Percentiles rank a stretch among this genome's conserved stretches.
phyloP scores from a whole-genome alignment of 2,113 vertebrate genomes.

The Dipodomys merriami region DNA sequence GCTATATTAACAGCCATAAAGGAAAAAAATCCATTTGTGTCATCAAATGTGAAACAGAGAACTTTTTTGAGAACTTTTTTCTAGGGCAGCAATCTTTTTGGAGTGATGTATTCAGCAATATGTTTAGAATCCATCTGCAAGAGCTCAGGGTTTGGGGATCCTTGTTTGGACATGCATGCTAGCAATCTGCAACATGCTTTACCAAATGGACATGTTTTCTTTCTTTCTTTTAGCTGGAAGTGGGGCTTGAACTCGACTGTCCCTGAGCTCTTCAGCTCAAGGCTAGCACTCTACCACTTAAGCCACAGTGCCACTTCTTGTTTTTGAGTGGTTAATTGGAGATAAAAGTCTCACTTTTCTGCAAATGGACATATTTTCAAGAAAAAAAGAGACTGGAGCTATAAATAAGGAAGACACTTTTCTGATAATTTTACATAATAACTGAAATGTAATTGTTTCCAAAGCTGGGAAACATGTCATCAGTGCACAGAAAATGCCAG shows the following conservation, averaged over 20 bases:
- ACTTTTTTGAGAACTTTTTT: neutral
- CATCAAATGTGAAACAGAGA: slow-evolving; percentile 5
- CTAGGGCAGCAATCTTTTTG: neutral
- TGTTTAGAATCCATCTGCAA: neutral
- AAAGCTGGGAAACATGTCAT: neutral
- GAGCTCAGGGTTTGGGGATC: neutral
- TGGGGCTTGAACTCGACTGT: too few relatives aligned
- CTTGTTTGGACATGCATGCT: neutral
- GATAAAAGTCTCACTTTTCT: too few relatives aligned
- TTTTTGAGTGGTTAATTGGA: too few relatives aligned
- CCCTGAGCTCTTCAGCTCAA: too few relatives aligned
- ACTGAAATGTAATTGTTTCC: neutral
- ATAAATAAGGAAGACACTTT: neutral
- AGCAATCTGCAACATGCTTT: neutral
- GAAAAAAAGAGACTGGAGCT: slow-evolving; percentile 11
- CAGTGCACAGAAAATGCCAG: neutral
- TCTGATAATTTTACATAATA: slow-evolving; percentile 26
- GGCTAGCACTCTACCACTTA: too few relatives aligned
- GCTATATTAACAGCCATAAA: neutral
- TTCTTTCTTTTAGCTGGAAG: too few relatives aligned
- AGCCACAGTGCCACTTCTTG: too few relatives aligned
- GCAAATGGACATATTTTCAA: slow-evolving; percentile 12
- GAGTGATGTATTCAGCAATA: neutral
- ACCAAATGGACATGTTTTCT: neutral
- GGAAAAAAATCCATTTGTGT: neutral